Base-by-base conservation (phyloP, 2,113 vertebrate species). In the Protomyctophum bolini region DNA sequence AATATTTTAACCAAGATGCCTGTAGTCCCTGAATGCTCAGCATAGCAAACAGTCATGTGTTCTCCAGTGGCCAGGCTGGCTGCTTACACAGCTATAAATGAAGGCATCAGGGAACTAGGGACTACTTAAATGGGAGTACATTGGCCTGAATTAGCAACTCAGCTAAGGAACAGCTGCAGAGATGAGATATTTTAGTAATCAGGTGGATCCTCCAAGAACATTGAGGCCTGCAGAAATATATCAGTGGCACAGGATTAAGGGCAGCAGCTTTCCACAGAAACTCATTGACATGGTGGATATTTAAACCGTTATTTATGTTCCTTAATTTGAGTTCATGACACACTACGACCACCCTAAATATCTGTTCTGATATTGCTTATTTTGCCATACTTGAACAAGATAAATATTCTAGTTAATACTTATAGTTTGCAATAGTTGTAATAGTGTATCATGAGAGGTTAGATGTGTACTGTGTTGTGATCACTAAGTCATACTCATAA, bases 131-230 rank as follows among this genome's bases (percentile, higher is more conserved):
- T 79, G 73, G 84, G 82, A 91, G 81, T 77, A 88, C 81, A 77
- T 81, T 75, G 88, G 75, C 88, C 87, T 80, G 83, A 92, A 92
- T 92, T 92, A 93, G 90, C 87, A 85, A 71, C 89, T 82, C 81
- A 72, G 84, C 80, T 86, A 83, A 89, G 85, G 72, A 86, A 52
- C 87, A 87, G 86, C 82, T 87, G 87, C 86, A 84, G 82, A 66
- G 73, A 81, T 52, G 78, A 91, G 88, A 88, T 91, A 89, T 91
- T 90, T 90, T 85, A 83, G 88, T 90, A 87, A 91, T 89, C 88
- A 86, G 83, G 87, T 85, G 83, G 83, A 77, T 80, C 79, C 52
- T 86, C 75, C 79, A 76, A 86, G 84, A 86, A 89, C 87, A 77
- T 45, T 10, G 73, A 79, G 79, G 66, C 79, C 81, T 78, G 66